phyloP scores from a whole-genome alignment of 2,888 invertebrate genomes.

The Hydraecia micacea region DNA sequence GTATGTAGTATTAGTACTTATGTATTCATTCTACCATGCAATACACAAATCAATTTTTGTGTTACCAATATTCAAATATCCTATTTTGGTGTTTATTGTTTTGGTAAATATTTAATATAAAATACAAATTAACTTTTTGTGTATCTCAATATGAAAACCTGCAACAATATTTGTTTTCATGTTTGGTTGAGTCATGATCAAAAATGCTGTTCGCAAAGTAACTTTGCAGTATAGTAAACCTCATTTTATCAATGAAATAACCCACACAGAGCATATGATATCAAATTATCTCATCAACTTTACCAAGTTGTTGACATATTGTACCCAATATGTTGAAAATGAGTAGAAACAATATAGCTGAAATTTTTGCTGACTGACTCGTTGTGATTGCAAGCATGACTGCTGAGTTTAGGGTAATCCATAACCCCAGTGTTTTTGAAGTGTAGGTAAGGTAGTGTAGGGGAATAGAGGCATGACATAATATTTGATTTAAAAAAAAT shows the following conservation, averaged over 20 bases:
- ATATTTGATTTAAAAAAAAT: background rate
- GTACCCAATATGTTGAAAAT: slow-evolving; percentile 3
- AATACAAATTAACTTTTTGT: background rate
- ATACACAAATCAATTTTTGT: background rate
- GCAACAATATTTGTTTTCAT: background rate
- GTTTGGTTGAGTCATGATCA: background rate
- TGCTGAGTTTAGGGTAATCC: background rate
- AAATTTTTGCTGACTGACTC: background rate
- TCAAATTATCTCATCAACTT: background rate
- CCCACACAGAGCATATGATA: background rate
- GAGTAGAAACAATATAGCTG: background rate
- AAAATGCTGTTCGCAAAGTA: background rate
- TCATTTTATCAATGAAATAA: slow-evolving; percentile 5
- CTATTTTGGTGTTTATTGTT: background rate
- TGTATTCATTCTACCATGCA: background rate
- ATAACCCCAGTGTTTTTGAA: background rate
- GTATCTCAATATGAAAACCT: background rate
- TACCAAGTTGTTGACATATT: too few species aligned
- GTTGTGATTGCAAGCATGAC: background rate
- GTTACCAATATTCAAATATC: background rate
- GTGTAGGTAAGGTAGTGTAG: background rate
- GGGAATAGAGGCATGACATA: background rate
- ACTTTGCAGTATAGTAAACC: background rate
- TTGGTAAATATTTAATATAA: background rate
- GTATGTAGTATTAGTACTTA: background rate